A percentile compares a stretch with the other conserved stretches of the same genome.
Conservation (phyloP, 2,888 invertebrate genomes). For the Zhuqinia jingwanae region DNA sequence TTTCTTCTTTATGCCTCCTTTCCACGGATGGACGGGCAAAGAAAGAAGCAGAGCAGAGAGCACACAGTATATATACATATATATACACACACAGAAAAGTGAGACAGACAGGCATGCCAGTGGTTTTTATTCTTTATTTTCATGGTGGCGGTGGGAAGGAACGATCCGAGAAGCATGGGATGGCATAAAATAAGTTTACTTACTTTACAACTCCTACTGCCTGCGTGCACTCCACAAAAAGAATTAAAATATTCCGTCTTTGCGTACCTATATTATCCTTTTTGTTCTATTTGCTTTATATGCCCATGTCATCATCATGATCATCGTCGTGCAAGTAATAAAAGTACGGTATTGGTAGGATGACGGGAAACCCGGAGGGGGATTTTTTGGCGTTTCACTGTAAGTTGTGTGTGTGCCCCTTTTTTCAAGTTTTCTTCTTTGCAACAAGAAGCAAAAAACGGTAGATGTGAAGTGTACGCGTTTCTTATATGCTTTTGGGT, state of each 20-base stretch:
- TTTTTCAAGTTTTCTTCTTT: constrained; percentile 56
- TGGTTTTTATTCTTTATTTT: constrained; percentile 51
- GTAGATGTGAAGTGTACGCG: constrained; percentile 9
- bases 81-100: no score
- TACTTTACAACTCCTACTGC: no score
- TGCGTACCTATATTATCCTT: neutral
- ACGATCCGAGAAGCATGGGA: constrained; percentile 57
- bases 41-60: constrained; percentile 70
- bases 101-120: neutral
- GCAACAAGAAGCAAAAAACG: constrained; percentile 34
- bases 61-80: neutral
- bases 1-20: constrained; percentile 66
- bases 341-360: constrained; percentile 42
- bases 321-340: neutral
- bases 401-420: constrained; percentile 33
- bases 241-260: neutral
- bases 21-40: constrained; percentile 72
- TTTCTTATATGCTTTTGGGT: constrained; percentile 18
- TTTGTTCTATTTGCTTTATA: constrained; percentile 6
- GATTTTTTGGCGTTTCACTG: constrained; percentile 58
- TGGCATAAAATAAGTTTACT: constrained; percentile 45
- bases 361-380: constrained; percentile 70
- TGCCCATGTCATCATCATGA: constrained; percentile 25
- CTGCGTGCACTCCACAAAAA: neutral
- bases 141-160: constrained; percentile 58